Evolutionary conservation across 1,140 invertebrate species (phyloP), one percentile per base, ranked within the genome.

Genomic region (Mactra quadrangularis): DNA sequence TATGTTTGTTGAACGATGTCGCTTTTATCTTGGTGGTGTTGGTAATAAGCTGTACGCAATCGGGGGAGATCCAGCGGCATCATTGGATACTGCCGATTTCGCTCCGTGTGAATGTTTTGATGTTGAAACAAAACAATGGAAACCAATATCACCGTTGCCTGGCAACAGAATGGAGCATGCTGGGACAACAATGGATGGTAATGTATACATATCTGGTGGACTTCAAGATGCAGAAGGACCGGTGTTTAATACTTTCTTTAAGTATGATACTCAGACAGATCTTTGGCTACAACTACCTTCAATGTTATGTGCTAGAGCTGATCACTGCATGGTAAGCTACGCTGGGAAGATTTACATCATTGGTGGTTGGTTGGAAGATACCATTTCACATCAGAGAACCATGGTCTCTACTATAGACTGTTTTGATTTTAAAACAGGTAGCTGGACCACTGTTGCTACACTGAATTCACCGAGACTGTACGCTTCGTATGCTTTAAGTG

Each of bases 321-420:
- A 96, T 90, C 96, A 96, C 91, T 94, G 94, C 3, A 95, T 96
- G 94, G 92, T 96, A 27, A 89, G 93, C 2, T 94, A 95, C 59
- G 93, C 94, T 1, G 94, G 94, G 82, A 94, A 94, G 50, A 93
- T 96, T 35, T 96, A 95, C 89, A 94, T 96, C 0, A 95, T 95
- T 89, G 96, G 96, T 1, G 96, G 96, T 0, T 96, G 96, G 96
- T 90, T 94, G 77, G 95, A 96, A 87, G 95, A 95, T 85, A 90
- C 92, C 35, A 90, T 93, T 0, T 94, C 94, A 11, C 94, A 94
- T 57, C 94, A 94, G 19, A 83, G 94, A 38, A 93, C 95, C 0
- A 92, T 96, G 9, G 95, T 95, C 1, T 94, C 95, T 78, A 95
- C 95, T 7, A 95, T 96, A 50, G 96, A 96, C 89, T 94, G 93